Evolutionary conservation across 2,888 invertebrate species (phyloP), one percentile per base, ranked within the genome.

Genomic region (Ormyrus pomaceus): DNA sequence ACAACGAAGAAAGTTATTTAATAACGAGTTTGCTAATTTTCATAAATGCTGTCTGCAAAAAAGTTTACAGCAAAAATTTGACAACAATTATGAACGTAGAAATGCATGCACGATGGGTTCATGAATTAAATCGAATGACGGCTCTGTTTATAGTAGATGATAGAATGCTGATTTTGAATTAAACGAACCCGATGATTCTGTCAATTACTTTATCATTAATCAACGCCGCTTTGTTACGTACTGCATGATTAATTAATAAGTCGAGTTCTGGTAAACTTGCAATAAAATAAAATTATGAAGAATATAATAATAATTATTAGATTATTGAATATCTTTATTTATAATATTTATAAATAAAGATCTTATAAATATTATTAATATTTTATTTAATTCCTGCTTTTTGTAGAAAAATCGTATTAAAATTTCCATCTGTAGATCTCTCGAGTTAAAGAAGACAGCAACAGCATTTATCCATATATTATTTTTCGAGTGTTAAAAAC

Each of bases 81-180:
- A 51, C 58, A 66, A 66, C 66, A 65, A 74, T 71, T 74, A 59
- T 58, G 8, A 46, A 74, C 6, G 61, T 34, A 34, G 11, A 53
- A 75, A 75, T 51, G 46, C 7, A 13, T 34, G 6, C 19, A 4
- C 7, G 34, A 61, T 61, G 0, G 59, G 8, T 72, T 61, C 55
- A 72, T 68, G 50, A 56, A 68, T 79, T 68, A 19, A 62, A 73
- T 73, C 19, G 56, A 79, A 68, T 51, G 68, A 68, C 50, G 48
- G 45, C 45, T 53, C 11, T 45, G 46, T 45, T 55, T 50, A n/a
- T 13, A 55, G 13, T 62, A 11, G 19, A 68, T 51, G 45, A 73
- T 69, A 45, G 50, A 53, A n/a, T 11, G 34, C 62, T 55, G 11
- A 68, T 58, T 66, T 64, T 64, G 46, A 45, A 45, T 66, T 66